Base-by-base conservation (phyloP, 1,140 invertebrate genomes). In the Bombus difficillimus region DNA sequence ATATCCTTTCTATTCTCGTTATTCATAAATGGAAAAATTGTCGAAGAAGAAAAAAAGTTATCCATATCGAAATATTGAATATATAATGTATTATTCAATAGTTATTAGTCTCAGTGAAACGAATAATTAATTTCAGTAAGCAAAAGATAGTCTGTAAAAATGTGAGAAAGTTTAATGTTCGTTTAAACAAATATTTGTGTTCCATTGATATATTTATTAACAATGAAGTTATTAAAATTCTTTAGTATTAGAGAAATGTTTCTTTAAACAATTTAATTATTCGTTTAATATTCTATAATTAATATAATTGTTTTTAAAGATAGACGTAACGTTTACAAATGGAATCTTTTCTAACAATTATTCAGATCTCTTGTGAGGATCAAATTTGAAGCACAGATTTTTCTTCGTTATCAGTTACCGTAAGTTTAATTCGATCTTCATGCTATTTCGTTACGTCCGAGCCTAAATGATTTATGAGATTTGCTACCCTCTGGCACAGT, bases 381-480 rank as follows among this genome's bases (percentile, higher is more conserved):
- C 25, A 62, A 62, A 62, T 62, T 13, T 62, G 12, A 13, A n/a
- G 59, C 59, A 62, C 9, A 62, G 59, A n/a, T 62, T n/a, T 13
- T 10, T 62, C 59, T n/a, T 62, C 28, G 28, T 13, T 62, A 13
- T 4, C 28, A 62, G n/a, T 62, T 53, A 53, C 47, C 8, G 18
- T 53, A 53, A 74, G 28, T 41, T n/a, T 41, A 22, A 32, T 43
- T 9, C 12, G 41, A 12, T 53, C 41, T 74, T 74, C 39, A 25
- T 25, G 43, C 43, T 53, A 25, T 74, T 74, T 74, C 25, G n/a
- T 43, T 74, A 74, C 73, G 41, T 53, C 41, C 3, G 22, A 53
- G 32, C 2, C 43, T 53, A 53, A 34, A 75, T 75, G 73, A 75
- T 53, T 75, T 75, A 75, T 75, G 73, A 34, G 73, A 53, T 75